Evolutionary conservation across 2,888 invertebrate species (phyloP).

Genomic region (Tyria jacobaeae): DNA sequence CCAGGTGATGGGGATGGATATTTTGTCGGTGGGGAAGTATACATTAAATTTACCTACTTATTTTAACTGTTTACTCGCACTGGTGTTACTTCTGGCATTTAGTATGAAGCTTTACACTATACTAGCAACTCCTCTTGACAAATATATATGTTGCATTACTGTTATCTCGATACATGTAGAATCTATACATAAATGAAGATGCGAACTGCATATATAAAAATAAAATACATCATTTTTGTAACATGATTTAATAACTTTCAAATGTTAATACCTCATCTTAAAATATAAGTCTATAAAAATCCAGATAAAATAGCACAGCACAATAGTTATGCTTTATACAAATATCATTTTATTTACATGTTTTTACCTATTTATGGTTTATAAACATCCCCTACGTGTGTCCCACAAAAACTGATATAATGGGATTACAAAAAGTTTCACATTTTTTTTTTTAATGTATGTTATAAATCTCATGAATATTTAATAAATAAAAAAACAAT

Average conservation of each 20-base stretch:
- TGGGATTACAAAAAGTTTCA: neutral
- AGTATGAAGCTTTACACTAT: too few species aligned
- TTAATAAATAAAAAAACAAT: neutral
- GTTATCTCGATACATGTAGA: neutral
- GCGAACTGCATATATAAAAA: neutral
- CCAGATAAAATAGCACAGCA: conserved; percentile 26
- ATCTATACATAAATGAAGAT: neutral
- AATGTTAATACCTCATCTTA: conserved; percentile 32
- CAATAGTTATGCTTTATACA: conserved; percentile 18
- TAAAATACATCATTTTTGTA: conserved; percentile 11
- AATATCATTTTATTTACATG: conserved; percentile 5
- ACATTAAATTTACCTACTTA: too few species aligned
- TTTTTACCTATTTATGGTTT: neutral
- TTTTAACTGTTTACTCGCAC: too few species aligned
- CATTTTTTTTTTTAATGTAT: too few species aligned
- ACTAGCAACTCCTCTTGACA: too few species aligned
- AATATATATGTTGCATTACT: too few species aligned
- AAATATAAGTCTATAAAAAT: conserved; percentile 39
- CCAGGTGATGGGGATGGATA: too few species aligned
- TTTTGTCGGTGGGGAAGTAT: too few species aligned
- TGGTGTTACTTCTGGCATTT: too few species aligned
- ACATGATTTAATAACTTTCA: conserved; percentile 45
- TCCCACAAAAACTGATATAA: neutral
- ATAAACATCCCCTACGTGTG: neutral
- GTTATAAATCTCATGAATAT: neutral